phyloP scores from a whole-genome alignment of 2,113 vertebrate genomes.

The Amphiprion percula region DNA sequence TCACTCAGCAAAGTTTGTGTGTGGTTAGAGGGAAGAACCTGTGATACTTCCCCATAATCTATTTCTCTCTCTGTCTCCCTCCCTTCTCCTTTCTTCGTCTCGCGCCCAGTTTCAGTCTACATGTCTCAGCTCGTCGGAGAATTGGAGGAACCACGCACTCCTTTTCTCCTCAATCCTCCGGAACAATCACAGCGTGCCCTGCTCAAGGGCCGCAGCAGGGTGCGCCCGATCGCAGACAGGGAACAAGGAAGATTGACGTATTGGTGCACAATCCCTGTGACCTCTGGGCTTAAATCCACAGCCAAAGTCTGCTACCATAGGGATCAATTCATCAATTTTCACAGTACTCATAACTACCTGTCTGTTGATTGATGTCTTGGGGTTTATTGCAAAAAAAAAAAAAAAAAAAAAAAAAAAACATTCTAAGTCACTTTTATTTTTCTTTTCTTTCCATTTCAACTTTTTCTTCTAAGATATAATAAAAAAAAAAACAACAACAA shows the following conservation, averaged over 20 bases:
- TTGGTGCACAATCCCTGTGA: conserved; percentile 25
- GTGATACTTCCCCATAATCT: conserved; percentile 67
- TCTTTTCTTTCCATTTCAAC: not conserved
- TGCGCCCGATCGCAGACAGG: conserved; percentile 39
- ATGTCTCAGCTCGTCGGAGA: conserved; percentile 73
- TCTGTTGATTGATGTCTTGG: not conserved
- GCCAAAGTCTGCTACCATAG: conserved; percentile 35
- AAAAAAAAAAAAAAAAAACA: not conserved
- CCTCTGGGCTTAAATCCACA: conserved; percentile 23
- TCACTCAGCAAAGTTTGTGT: not conserved
- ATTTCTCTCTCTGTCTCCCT: conserved; percentile 58
- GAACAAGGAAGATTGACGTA: conserved; percentile 56
- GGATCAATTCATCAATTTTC: conserved; percentile 20
- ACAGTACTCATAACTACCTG: not conserved
- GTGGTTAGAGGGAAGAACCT: conserved; percentile 20
- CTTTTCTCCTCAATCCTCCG: conserved; percentile 66
- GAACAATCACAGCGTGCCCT: conserved; percentile 68
- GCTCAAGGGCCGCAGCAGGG: conserved; percentile 68
- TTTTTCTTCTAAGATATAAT: not conserved
- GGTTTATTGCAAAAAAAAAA: not conserved
- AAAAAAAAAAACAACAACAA: too few relatives aligned
- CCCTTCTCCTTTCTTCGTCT: conserved; percentile 72
- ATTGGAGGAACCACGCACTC: conserved; percentile 68
- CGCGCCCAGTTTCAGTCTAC: conserved; percentile 86
- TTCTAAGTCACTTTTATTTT: not conserved